Base-by-base conservation (phyloP, 2,113 vertebrate species). In the Alouatta palliata region DNA sequence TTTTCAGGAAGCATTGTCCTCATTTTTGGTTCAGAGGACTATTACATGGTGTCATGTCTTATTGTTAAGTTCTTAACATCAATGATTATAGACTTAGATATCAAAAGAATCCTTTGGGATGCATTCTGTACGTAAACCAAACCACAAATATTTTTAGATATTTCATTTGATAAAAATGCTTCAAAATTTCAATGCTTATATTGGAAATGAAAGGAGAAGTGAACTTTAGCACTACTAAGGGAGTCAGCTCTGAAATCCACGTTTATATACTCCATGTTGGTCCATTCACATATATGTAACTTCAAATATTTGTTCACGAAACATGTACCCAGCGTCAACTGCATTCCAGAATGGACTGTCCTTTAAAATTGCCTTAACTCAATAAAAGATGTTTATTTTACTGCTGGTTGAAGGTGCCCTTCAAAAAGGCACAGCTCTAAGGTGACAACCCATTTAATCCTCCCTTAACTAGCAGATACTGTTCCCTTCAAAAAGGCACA, bases 221-320 rank as follows among this genome's bases (percentile, higher is more conserved):
- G 52, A 37, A 9, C 3, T 76, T 43, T 23, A 32, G n/a, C 58
- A 77, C 27, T 8, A 8, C 0, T 2, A 21, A 21, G 13, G 47
- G 19, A 20, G 6, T 8, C 45, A 3, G 8, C 12, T 30, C 54
- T 5, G 4, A 4, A 3, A 25, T 3, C 13, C 70, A 9, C 27
- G 11, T 20, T 47, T 21, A 4, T 8, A 1, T 2, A 47, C 8
- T 30, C 80, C 6, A 11, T 0, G 0, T 37, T 21, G 49, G 35
- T 12, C 27, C 8, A 0, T 27, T 73, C 30, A n/a, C 20, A 1
- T 4, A 14, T 19, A 25, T n/a, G 13, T 32, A 17, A 40, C 70
- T 45, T 64, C 40, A 32, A 43, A 17, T 23, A 27, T 27, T 19
- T 27, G 23, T 82, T 43, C 40, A n/a, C 4, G n/a, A 70, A 61